Base-by-base conservation (phyloP, 2,113 vertebrate species). In the Lota lota region DNA sequence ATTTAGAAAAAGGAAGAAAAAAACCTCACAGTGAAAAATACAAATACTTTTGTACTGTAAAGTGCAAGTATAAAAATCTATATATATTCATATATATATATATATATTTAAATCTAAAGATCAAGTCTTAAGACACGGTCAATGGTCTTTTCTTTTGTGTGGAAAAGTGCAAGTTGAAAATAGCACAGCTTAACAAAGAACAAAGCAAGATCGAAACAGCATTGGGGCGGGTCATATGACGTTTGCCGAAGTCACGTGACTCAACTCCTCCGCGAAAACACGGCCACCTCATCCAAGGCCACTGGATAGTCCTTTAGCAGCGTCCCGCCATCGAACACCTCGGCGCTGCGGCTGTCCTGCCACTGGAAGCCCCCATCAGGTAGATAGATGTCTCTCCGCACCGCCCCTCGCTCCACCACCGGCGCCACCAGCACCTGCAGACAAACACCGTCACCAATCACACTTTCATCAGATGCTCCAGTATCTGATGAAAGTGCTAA, bases 371-470 rank as follows among this genome's bases (percentile, higher is more conserved):
- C 91, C 17, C 87, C 90, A 5, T 92, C 92, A 0, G 95, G 95
- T 73, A 97, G 85, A 81, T 93, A 97, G 75, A 97, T 89, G 61
- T 97, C 93, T 83, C 95, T 86, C 73, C 87, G 84, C 0, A 18
- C 79, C 0, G 88, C 90, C 17, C 94, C 94, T 60, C 88, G 92
- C 68, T 94, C 93, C 66, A 93, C 93, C 81, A 97, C 81, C 0
- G 95, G 95, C 12, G 95, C 95, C 63, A 97, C 90, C 80, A 97
- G 88, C 22, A 96, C 91, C 95, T 97, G 88, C 33, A 77, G 68
- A 69, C 7, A 56, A 2, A 61, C 21, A 87, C 85, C 21, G 21
- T 20, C n/a, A 33, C 5, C 17, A 66, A 18, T 20, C 19, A 64
- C 54, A 69, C 22, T 28, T 47, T 11, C 40, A 47, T 47, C 40